Conservation (phyloP, 2,888 invertebrate genomes). For the Tinea pellionella region DNA sequence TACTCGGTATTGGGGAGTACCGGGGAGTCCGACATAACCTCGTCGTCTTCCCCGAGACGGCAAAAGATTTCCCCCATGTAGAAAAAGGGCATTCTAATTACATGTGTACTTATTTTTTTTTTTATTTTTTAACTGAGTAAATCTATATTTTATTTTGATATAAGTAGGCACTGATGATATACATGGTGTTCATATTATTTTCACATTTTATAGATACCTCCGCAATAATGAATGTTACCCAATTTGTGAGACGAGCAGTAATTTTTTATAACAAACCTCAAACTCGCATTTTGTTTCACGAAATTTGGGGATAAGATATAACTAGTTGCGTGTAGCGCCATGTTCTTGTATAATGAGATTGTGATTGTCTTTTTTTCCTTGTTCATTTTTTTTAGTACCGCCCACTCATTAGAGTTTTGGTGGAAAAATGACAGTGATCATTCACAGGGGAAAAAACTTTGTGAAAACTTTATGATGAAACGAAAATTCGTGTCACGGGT, state of each 20-base stretch:
- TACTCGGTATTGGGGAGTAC: no score
- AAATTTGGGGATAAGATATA: background rate
- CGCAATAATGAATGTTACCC: background rate
- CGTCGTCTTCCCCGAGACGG: no score
- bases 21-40: no score
- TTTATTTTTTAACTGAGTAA: no score
- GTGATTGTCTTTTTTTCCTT: constrained; percentile 34
- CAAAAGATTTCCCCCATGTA: no score
- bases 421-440: constrained; percentile 44
- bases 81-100: no score
- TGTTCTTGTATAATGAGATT: constrained; percentile 42
- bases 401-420: constrained; percentile 22
- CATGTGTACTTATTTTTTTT: no score
- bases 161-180: no score
- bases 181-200: no score
- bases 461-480: constrained; percentile 29
- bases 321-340: constrained; percentile 38
- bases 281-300: constrained; percentile 5
- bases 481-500: constrained; percentile 25
- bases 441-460: constrained; percentile 36
- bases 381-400: constrained; percentile 19
- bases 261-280: constrained; percentile 3
- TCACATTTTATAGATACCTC: no score
- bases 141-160: no score
- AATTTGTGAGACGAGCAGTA: background rate